A percentile compares a stretch with the other conserved stretches of the same genome.
Evolutionary conservation across 2,888 invertebrate genomes (phyloP).

Genomic region (Cephus pygmeus): DNA sequence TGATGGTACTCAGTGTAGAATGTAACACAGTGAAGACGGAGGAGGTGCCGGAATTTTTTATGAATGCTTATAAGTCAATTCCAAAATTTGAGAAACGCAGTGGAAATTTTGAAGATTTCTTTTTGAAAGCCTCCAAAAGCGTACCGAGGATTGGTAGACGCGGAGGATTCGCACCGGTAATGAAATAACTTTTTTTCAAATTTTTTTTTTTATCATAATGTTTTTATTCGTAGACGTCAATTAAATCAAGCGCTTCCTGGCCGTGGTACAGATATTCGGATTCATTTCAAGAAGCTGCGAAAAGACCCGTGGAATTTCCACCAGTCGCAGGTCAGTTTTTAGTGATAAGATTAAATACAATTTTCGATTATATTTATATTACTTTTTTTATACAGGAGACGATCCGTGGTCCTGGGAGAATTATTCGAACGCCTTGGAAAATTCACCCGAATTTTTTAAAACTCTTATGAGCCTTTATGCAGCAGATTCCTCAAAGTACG

Average conservation of each 20-base stretch:
- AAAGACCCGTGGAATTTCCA: conserved; percentile 38
- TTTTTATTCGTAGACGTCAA: not conserved
- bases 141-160: conserved; percentile 43
- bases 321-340: conserved; percentile 22
- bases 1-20: conserved; percentile 19
- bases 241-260: conserved; percentile 6
- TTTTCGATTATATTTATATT: not conserved
- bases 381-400: conserved; percentile 11
- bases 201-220: not conserved
- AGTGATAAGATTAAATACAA: not conserved
- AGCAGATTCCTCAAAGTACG: not conserved
- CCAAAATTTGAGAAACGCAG: conserved; percentile 54
- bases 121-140: conserved; percentile 47
- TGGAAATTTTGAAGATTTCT: conserved; percentile 45
- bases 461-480: not conserved
- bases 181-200: not conserved
- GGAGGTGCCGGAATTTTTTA: conserved; percentile 56
- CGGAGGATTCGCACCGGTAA: conserved; percentile 19
- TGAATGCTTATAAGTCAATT: conserved; percentile 59
- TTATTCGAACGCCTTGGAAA: conserved; percentile 57
- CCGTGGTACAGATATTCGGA: not conserved
- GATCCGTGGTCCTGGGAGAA: conserved; percentile 50
- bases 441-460: conserved; percentile 44
- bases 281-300: conserved; percentile 23
- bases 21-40: conserved; percentile 37